phyloP scores from a whole-genome alignment of 37 sponge, comb jelly and placozoan species.

The Theonella swinhoei region DNA sequence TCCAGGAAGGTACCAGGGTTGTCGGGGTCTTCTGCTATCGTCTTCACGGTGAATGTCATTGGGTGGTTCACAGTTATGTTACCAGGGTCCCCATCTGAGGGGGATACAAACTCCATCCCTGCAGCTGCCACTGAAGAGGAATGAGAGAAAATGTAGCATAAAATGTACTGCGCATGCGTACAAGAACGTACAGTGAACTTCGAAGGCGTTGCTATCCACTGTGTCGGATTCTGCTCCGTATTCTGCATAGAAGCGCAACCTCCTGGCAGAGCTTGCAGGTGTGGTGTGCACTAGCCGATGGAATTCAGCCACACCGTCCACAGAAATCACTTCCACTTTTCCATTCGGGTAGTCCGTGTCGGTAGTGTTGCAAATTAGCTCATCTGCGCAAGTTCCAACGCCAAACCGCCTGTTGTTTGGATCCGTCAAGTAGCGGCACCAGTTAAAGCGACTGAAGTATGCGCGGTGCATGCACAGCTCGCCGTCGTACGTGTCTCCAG shows the following conservation, averaged over 20 bases:
- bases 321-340: constrained; percentile 21
- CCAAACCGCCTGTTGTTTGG: not conserved
- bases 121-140: constrained; percentile 31
- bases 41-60: constrained; percentile 34
- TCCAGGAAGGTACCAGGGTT: constrained; percentile 13
- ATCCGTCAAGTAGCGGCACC: constrained; percentile 14
- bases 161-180: not conserved
- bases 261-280: not conserved
- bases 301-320: constrained; percentile 58
- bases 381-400: constrained; percentile 1
- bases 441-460: constrained; percentile 6
- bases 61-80: constrained; percentile 37
- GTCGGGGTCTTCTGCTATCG: constrained; percentile 22
- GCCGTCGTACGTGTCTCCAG: constrained; percentile 28
- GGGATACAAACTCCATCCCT: constrained; percentile 14
- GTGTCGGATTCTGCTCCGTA: constrained; percentile 13
- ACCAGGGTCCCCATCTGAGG: not conserved
- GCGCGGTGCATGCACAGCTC: constrained; percentile 17
- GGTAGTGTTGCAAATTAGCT: constrained; percentile 17
- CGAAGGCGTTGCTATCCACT: constrained; percentile 10
- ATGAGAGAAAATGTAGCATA: not conserved
- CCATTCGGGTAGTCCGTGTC: constrained; percentile 40
- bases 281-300: constrained; percentile 45
- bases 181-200: constrained; percentile 33
- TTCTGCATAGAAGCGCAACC: constrained; percentile 23